These are phyloP conservation scores for Lithophane socia DNA, from an alignment of 2,888 invertebrate genomes.

Conservation along the genomic window DNA sequence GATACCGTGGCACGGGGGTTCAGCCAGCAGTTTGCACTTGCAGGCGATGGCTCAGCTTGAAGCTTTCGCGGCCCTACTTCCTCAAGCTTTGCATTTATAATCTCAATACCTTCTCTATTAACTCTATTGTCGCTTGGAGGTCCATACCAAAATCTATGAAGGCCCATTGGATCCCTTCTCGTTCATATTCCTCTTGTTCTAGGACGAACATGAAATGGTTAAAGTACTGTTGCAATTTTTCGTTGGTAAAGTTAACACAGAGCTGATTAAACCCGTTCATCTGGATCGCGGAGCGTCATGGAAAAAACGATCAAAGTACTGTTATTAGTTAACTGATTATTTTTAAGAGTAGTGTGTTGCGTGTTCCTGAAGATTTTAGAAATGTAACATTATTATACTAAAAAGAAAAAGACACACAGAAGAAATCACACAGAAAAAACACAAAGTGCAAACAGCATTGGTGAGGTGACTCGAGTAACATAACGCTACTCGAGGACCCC, in stretches of 20 bases:
- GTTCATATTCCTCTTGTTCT: constrained; percentile 98
- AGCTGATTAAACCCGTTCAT: constrained; percentile 98
- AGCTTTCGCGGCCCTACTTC: constrained; percentile 81
- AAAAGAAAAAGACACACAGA: constrained; percentile 77
- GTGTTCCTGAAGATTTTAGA: constrained; percentile 69
- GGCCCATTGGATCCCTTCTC: constrained; percentile 97
- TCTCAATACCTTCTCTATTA: constrained; percentile 96
- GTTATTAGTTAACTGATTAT: constrained; percentile 66
- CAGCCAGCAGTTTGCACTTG: constrained; percentile 79
- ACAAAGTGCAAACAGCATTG: constrained; percentile 84
- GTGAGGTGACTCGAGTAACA: constrained; percentile 79
- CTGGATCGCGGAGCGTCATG: constrained; percentile 89
- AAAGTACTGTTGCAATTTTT: constrained; percentile 98
- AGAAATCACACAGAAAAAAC: constrained; percentile 79
- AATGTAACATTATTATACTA: constrained; percentile 66
- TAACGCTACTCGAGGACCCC: constrained; percentile 76
- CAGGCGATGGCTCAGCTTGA: constrained; percentile 81
- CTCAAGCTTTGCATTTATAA: constrained; percentile 76
- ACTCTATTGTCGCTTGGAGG: constrained; percentile 96
- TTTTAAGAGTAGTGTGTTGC: constrained; percentile 62
- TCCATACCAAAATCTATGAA: constrained; percentile 99
- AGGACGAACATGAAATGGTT: constrained; percentile 99
- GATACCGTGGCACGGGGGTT: constrained; percentile 70
- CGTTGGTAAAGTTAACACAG: constrained; percentile 99
- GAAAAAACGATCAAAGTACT: constrained; percentile 78